phyloP scores from a whole-genome alignment of 2,888 invertebrate genomes.

The Agapostemon virescens region DNA sequence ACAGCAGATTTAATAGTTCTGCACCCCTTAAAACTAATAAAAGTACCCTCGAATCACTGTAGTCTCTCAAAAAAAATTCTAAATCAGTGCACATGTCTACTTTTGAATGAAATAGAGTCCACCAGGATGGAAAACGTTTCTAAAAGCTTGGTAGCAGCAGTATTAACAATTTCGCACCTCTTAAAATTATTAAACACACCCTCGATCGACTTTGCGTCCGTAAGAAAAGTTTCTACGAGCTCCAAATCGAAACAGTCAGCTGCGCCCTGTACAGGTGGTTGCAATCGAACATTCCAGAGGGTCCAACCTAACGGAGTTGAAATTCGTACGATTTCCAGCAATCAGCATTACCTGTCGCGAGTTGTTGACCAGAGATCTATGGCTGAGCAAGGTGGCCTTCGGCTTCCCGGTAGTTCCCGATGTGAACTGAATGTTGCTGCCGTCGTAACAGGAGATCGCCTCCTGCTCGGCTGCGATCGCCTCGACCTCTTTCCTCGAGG shows the following conservation, averaged over 20 bases:
- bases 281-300: too few relatives aligned
- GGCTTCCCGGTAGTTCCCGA: slow-evolving; percentile 92
- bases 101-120: too few relatives aligned
- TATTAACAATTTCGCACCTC: too few relatives aligned
- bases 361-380: slow-evolving; percentile 90
- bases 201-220: too few relatives aligned
- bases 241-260: too few relatives aligned
- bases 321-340: too few relatives aligned
- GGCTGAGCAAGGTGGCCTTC: slow-evolving; percentile 88
- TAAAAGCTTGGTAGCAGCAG: too few relatives aligned
- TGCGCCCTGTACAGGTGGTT: too few relatives aligned
- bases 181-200: too few relatives aligned
- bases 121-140: too few relatives aligned
- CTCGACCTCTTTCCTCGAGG: slow-evolving; percentile 72
- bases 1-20: neutral
- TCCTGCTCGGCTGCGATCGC: slow-evolving; percentile 81
- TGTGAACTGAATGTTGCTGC: slow-evolving; percentile 91
- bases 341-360: slow-evolving; percentile 81
- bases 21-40: neutral
- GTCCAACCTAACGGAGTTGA: too few relatives aligned
- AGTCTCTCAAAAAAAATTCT: neutral
- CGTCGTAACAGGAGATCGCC: slow-evolving; percentile 84
- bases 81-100: neutral
- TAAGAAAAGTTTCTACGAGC: too few relatives aligned
- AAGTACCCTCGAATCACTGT: neutral